Percentiles rank a stretch among this genome's conserved stretches.
Evolutionary conservation across 2,113 vertebrate genomes (phyloP).

Genomic region (Vidua macroura): DNA sequence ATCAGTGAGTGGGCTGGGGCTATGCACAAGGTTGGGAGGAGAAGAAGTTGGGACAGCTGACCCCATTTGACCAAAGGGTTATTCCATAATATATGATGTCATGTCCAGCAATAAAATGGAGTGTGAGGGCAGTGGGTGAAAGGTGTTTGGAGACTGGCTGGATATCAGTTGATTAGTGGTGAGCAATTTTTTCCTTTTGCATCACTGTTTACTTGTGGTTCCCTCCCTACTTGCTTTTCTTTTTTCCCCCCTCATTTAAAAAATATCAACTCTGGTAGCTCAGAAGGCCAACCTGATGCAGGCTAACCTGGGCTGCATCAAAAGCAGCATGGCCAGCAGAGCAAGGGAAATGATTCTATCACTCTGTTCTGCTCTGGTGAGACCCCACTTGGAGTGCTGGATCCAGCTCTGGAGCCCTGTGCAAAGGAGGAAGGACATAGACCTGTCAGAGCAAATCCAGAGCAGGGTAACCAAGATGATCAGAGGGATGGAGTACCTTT

Average conservation of each 20-base stretch:
- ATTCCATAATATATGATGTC: neutral
- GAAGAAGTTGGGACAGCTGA: neutral
- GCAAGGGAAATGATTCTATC: neutral
- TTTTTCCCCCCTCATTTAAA: fast-evolving
- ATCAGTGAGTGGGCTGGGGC: neutral
- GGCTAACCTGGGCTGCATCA: neutral
- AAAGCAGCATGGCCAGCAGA: neutral
- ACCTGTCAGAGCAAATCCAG: neutral
- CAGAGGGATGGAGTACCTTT: neutral
- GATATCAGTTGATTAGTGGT: fast-evolving
- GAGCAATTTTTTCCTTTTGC: neutral
- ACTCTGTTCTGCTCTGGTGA: neutral
- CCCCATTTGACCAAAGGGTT: neutral
- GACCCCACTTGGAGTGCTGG: too few relatives aligned
- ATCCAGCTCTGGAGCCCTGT: neutral
- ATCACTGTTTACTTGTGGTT: neutral
- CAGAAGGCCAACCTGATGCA: neutral
- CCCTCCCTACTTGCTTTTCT: neutral
- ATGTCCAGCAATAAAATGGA: neutral
- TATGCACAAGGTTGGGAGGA: neutral
- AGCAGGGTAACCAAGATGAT: neutral
- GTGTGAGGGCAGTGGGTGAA: neutral
- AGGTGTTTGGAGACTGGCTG: neutral
- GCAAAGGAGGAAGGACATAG: neutral
- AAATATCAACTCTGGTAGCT: neutral